Conservation (phyloP, 2,888 invertebrate species). For the Nowickia ferox region DNA sequence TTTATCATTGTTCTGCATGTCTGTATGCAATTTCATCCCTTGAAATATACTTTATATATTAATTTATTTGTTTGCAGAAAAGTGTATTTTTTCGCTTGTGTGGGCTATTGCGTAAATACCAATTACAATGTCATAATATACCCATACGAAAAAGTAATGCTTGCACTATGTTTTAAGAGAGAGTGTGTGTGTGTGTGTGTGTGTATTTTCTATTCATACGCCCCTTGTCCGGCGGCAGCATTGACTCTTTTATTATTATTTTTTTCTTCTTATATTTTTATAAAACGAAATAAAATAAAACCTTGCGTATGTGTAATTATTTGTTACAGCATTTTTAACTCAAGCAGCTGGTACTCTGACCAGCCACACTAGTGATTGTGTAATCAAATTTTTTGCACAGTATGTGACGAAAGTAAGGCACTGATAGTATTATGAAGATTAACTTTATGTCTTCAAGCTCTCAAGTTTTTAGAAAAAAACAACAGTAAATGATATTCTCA, state of each 20-base stretch:
- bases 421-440: background rate
- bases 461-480: too few relatives aligned
- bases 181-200: conserved; percentile 7
- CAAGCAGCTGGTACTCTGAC: conserved; percentile 50
- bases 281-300: background rate
- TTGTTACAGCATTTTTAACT: conserved; percentile 38
- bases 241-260: background rate
- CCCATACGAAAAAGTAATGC: conserved; percentile 3
- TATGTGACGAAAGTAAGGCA: conserved; percentile 6
- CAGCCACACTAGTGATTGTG: conserved; percentile 24
- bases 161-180: conserved; percentile 15
- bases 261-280: background rate
- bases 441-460: too few relatives aligned
- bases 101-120: conserved; percentile 67
- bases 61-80: background rate
- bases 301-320: conserved; percentile 41
- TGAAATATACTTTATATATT: conserved; percentile 46
- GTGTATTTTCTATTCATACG: conserved; percentile 32
- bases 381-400: conserved; percentile 15
- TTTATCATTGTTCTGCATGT: background rate
- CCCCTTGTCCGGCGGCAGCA: conserved; percentile 56
- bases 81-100: background rate
- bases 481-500: too few relatives aligned
- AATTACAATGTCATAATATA: conserved; percentile 70
- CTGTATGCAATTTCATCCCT: conserved; percentile 73